Percentiles rank a stretch among this genome's conserved stretches.
Conservation (phyloP, 1,140 invertebrate genomes). For the Nephila pilipes region DNA sequence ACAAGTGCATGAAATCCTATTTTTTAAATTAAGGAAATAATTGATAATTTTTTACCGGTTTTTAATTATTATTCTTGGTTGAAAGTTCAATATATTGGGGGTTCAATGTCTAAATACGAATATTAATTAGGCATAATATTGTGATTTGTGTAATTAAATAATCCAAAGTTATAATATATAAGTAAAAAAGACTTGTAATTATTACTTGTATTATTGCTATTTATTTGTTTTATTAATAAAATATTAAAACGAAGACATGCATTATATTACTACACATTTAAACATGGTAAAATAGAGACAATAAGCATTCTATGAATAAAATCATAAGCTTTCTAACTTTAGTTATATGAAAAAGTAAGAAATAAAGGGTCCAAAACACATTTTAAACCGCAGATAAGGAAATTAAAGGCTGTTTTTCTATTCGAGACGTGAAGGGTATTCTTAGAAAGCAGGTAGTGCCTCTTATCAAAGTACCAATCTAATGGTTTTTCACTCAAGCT, state of each 20-base stretch:
- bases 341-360: not conserved
- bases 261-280: not conserved
- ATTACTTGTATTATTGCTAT: too few species aligned
- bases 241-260: not conserved
- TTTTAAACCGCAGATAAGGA: slow-evolving; percentile 3
- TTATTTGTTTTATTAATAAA: not conserved
- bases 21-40: too few species aligned
- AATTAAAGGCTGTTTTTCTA: slow-evolving; percentile 28
- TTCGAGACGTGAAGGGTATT: not conserved
- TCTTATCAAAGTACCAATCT: slow-evolving; percentile 41
- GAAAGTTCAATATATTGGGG: too few species aligned
- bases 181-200: too few species aligned
- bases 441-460: not conserved
- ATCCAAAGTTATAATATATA: too few species aligned
- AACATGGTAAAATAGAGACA: not conserved
- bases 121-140: too few species aligned
- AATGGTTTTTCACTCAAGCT: slow-evolving; percentile 6
- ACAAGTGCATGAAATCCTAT: too few species aligned
- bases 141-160: too few species aligned
- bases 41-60: too few species aligned
- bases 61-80: too few species aligned
- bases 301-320: not conserved
- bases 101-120: too few species aligned
- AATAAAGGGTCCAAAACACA: not conserved
- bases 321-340: not conserved